Conservation (phyloP, 2,113 vertebrate species). For the Tragelaphus imberbis region DNA sequence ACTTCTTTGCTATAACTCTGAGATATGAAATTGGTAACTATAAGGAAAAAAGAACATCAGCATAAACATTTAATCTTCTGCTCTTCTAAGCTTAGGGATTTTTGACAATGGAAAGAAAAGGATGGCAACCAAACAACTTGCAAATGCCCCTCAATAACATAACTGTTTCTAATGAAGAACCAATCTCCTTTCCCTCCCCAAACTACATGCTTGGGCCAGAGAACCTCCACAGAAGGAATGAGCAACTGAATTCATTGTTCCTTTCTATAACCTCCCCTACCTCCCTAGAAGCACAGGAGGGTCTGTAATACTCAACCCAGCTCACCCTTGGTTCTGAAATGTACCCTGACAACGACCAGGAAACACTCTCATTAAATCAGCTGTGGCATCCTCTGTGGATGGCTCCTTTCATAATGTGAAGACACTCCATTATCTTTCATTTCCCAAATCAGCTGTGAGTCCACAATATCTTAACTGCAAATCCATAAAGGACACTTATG, state of each 20-base stretch:
- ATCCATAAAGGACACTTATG: neutral
- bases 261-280: neutral
- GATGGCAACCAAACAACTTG: neutral
- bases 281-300: neutral
- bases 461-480: neutral
- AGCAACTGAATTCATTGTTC: accelerated
- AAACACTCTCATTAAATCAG: neutral
- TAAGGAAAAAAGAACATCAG: neutral
- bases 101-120: neutral
- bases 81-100: neutral
- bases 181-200: neutral
- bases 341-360: accelerated
- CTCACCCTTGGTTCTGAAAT: neutral
- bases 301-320: neutral
- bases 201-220: neutral
- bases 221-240: neutral
- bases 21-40: neutral
- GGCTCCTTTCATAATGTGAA: neutral
- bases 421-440: neutral
- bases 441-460: neutral
- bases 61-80: neutral
- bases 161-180: neutral
- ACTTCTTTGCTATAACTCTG: neutral
- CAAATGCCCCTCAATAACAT: neutral
- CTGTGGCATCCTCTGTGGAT: neutral